These are phyloP conservation scores for Pandemis corylana DNA, from an alignment of 2,888 invertebrate species.

Conservation along the genomic window DNA sequence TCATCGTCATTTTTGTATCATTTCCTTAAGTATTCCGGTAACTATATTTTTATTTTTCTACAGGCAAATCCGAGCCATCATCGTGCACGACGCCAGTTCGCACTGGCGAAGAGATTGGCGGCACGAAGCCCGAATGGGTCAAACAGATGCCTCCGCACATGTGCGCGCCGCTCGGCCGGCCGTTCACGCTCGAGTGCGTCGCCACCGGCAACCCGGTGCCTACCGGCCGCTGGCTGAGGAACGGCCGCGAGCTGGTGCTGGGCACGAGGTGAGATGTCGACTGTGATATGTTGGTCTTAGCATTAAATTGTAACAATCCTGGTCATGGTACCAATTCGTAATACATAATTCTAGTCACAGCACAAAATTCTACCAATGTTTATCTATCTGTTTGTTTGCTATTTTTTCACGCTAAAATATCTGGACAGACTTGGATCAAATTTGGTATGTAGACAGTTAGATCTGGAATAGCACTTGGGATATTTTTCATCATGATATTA, in stretches of 20 bases:
- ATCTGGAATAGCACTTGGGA: no score
- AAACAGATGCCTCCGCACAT: constrained; percentile 90
- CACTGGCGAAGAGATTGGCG: constrained; percentile 94
- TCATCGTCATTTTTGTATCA: no score
- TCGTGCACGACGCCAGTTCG: constrained; percentile 96
- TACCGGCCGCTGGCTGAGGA: constrained; percentile 94
- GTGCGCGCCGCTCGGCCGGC: constrained; percentile 92
- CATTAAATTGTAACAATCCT: neutral
- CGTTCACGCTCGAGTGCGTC: constrained; percentile 93
- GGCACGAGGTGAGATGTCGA: constrained; percentile 82
- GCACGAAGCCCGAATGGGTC: constrained; percentile 96
- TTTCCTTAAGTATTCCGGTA: no score
- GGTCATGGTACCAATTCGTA: neutral
- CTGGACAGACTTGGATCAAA: no score
- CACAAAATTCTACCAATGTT: no score
- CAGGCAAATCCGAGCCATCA: constrained; percentile 93
- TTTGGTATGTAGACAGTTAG: no score
- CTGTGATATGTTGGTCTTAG: neutral
- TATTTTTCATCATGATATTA: no score
- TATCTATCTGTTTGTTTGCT: no score
- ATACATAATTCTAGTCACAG: neutral
- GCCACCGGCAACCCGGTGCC: constrained; percentile 96
- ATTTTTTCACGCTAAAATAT: no score
- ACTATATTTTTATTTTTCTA: neutral
- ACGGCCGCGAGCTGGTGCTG: constrained; percentile 94